These are phyloP conservation scores for Diaphora mendica DNA, from an alignment of 2,888 invertebrate species.

Conservation along the genomic window DNA sequence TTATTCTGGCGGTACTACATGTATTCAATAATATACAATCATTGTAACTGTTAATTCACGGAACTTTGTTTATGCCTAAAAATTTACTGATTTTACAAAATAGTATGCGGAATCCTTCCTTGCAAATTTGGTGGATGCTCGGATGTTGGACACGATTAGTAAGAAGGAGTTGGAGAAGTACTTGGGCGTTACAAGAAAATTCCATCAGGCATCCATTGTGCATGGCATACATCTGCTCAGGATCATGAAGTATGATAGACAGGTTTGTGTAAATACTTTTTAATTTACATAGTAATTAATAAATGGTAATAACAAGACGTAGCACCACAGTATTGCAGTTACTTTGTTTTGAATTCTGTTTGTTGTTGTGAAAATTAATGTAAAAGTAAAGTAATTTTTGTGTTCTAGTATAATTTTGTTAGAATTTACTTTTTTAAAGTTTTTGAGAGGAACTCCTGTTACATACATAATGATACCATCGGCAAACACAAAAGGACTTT, in stretches of 20 bases:
- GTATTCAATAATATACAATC: too few species aligned
- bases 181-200: conserved; percentile 96
- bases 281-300: too few species aligned
- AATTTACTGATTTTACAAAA: not conserved
- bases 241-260: conserved; percentile 96
- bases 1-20: too few species aligned
- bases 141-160: conserved; percentile 96
- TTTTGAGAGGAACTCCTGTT: too few species aligned
- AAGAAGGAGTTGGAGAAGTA: conserved; percentile 98
- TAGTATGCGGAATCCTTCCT: conserved; percentile 96
- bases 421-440: too few species aligned
- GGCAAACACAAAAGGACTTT: not conserved
- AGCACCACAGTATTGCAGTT: not conserved
- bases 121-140: conserved; percentile 95
- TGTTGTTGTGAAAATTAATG: not conserved
- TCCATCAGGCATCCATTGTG: conserved; percentile 97
- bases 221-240: conserved; percentile 97
- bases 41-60: not conserved
- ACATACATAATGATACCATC: too few species aligned
- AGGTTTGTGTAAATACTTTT: conserved; percentile 82
- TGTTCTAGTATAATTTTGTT: too few species aligned
- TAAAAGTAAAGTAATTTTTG: too few species aligned
- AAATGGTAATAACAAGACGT: not conserved
- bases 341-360: not conserved
- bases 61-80: not conserved